Evolutionary conservation across 2,888 invertebrate genomes (phyloP).

Genomic region (Drosophila seclusa): DNA sequence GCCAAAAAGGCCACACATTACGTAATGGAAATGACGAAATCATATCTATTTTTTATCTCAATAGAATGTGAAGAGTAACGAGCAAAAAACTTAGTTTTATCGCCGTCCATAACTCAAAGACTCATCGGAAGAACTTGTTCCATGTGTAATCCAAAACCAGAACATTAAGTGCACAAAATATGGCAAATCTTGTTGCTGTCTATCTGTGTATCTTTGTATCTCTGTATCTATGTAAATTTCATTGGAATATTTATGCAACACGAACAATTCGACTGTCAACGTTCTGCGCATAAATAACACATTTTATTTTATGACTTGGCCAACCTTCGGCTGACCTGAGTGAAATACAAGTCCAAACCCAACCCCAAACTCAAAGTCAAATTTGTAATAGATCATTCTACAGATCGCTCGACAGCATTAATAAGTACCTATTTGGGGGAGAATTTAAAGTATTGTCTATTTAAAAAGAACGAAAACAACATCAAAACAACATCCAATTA

Average conservation of each 20-base stretch:
- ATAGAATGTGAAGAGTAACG: constrained; percentile 71
- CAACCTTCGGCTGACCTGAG: constrained; percentile 70
- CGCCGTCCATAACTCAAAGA: constrained; percentile 65
- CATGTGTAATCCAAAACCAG: constrained; percentile 65
- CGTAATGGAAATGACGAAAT: constrained; percentile 71
- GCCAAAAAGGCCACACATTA: constrained; percentile 27
- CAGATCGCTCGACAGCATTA: constrained; percentile 20
- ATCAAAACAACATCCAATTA: constrained; percentile 11
- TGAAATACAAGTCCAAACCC: neutral
- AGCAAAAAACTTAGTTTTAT: constrained; percentile 59
- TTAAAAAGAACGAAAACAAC: neutral
- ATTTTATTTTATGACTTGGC: constrained; percentile 71
- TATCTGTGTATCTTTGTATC: neutral
- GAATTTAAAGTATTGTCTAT: constrained; percentile 10
- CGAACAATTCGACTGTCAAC: constrained; percentile 63
- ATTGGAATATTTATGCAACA: constrained; percentile 65
- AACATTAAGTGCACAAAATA: constrained; percentile 75
- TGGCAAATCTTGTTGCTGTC: constrained; percentile 38
- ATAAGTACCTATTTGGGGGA: constrained; percentile 13
- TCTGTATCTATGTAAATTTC: constrained; percentile 57
- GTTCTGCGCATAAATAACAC: constrained; percentile 64
- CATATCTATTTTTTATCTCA: constrained; percentile 57
- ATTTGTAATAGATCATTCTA: constrained; percentile 64
- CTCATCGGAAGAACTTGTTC: constrained; percentile 43
- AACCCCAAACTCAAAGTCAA: neutral